phyloP scores from a whole-genome alignment of 2,888 invertebrate species.

The Zonitis immaculata region DNA sequence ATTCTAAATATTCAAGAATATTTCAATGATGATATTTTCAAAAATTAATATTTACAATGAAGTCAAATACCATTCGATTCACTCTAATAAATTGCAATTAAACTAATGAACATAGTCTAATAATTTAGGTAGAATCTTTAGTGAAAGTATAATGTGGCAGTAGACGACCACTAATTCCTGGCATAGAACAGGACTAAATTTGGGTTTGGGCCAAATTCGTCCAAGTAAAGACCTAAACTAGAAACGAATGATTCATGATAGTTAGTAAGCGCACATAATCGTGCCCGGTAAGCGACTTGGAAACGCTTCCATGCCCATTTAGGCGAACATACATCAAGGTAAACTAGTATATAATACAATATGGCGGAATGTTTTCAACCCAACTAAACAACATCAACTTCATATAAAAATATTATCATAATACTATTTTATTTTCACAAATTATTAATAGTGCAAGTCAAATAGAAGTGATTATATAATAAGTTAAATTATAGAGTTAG shows the following conservation, averaged over 20 bases:
- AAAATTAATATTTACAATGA: too few species aligned
- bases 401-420: too few species aligned
- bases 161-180: constrained; percentile 18
- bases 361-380: not conserved
- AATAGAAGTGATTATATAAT: too few species aligned
- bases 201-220: constrained; percentile 27
- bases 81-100: not conserved
- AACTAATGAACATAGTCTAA: not conserved
- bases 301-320: constrained; percentile 22
- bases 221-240: constrained; percentile 23
- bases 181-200: constrained; percentile 25
- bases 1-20: not conserved
- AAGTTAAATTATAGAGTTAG: too few species aligned
- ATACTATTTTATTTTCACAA: too few species aligned
- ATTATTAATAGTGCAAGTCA: too few species aligned
- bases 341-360: not conserved
- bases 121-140: not conserved
- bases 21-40: too few species aligned
- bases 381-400: not conserved
- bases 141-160: not conserved
- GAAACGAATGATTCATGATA: constrained; percentile 30
- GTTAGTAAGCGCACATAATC: constrained; percentile 32
- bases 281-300: constrained; percentile 31
- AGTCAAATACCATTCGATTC: too few species aligned
- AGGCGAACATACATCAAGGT: not conserved